phyloP scores from a whole-genome alignment of 2,888 invertebrate genomes.

The Allolobophora icterica region DNA sequence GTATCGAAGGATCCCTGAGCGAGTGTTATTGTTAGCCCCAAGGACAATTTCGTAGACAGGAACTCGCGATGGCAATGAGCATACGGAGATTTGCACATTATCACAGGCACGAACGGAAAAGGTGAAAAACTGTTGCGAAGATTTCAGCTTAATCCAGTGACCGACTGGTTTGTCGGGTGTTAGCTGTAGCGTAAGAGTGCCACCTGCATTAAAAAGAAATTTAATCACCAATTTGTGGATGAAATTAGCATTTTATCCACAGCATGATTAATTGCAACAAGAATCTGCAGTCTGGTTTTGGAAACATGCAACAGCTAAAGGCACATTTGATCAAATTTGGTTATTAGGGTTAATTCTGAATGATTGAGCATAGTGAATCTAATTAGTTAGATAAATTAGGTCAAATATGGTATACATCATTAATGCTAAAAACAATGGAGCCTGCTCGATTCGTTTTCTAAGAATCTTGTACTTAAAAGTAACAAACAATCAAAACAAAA shows the following conservation, averaged over 20 bases:
- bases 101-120: conserved; percentile 28
- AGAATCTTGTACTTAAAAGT: background rate
- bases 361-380: background rate
- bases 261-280: background rate
- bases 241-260: background rate
- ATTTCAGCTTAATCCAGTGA: conserved; percentile 25
- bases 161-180: background rate
- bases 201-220: background rate
- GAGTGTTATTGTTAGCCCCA: conserved; percentile 20
- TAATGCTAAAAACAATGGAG: background rate
- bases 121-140: background rate
- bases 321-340: too few species aligned
- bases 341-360: background rate
- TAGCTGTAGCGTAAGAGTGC: background rate
- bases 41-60: conserved; percentile 30
- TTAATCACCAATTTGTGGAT: background rate
- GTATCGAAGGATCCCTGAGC: background rate
- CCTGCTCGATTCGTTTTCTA: background rate
- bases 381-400: too few species aligned
- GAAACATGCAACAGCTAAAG: background rate
- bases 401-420: too few species aligned
- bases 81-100: conserved; percentile 18
- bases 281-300: too few species aligned
- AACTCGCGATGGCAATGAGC: background rate
- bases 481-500: background rate